Evolutionary conservation across 2,113 vertebrate genomes (phyloP), one percentile per base, ranked within the genome.

Genomic region (Mola mola): DNA sequence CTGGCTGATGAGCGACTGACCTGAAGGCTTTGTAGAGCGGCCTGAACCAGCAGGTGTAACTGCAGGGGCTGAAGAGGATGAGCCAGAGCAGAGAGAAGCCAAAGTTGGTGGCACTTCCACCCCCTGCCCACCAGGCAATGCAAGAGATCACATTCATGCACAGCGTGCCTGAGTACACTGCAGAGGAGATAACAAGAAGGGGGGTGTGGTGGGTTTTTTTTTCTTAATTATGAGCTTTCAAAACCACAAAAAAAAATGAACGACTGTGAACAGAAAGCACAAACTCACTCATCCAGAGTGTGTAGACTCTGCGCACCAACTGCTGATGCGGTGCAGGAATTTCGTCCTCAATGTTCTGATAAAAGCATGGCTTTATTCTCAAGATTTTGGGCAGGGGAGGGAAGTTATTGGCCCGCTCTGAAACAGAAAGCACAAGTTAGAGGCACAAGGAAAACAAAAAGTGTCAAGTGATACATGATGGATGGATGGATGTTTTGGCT

Each of bases 1-100:
- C 4, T 11, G 6, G 12, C 8, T 52, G 26, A 50, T 3, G 0
- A n/a, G 10, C 4, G 6, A 82, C 90, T 90, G 31, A 97, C 97
- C 96, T 90, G 63, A 98, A 96, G 47, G 96, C 97, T 90, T 98
- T 98, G 91, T 98, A 98, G 1, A 86, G 93, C 0, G 97, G 95
- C 49, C 95, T 93, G 89, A 98, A 98, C 97, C 96, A 98, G 88
- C 96, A 98, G 59, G 93, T 19, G 4, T 96, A 98, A 51, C 94
- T 74, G 6, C 95, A 97, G 17, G 96, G 96, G 3, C 93, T 94
- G 89, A 97, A 98, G 43, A 97, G 87, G 40, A 97, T 0, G 1
- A 98, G 88, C 97, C 97, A 98, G 4, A 98, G 87, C 2, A 98
- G 69, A 1, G 96, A 92, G 72, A 95, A 86, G 15, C 96, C 96